phyloP scores from a whole-genome alignment of 2,888 invertebrate genomes.

The Drosophila crucigera region DNA sequence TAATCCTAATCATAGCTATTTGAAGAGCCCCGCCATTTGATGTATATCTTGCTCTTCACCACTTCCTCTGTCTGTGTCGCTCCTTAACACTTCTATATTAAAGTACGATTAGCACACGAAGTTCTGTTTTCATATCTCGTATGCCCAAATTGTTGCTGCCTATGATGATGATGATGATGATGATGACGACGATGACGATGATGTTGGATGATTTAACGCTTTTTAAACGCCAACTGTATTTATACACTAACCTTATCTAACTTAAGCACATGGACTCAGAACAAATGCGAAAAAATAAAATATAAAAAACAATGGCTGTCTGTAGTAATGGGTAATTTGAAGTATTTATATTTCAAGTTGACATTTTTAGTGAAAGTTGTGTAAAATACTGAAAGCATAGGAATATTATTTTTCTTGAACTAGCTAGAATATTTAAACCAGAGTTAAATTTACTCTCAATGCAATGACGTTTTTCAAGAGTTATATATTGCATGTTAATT shows the following conservation, averaged over 20 bases:
- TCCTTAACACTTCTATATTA: background rate
- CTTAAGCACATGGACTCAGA: background rate
- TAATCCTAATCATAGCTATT: conserved; percentile 11
- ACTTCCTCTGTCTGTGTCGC: background rate
- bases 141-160: background rate
- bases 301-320: background rate
- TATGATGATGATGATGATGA: background rate
- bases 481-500: background rate
- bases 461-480: background rate
- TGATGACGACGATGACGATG: conserved; percentile 4
- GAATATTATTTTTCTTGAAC: background rate
- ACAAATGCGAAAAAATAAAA: background rate
- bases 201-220: conserved; percentile 17
- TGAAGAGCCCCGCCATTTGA: background rate
- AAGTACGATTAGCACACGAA: background rate
- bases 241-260: background rate
- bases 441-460: background rate
- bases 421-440: background rate
- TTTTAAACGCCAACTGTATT: conserved; percentile 2
- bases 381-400: background rate
- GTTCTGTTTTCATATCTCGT: conserved; percentile 3
- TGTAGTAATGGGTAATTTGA: background rate
- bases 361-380: background rate
- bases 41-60: background rate
- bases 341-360: background rate